phyloP scores from a whole-genome alignment of 2,113 vertebrate genomes.

The Percina caprodes region DNA sequence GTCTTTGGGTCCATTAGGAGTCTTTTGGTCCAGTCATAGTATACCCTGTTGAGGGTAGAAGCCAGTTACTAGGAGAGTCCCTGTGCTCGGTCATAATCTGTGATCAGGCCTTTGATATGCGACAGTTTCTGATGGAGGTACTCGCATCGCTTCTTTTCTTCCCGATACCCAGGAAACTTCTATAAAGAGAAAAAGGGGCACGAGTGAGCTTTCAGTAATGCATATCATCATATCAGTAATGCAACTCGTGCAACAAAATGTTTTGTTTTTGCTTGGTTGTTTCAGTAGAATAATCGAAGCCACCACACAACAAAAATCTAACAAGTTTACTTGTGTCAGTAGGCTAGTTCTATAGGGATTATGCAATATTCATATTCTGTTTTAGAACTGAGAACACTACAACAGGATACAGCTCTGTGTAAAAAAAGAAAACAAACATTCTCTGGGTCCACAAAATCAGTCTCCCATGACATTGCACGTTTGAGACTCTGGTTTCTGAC shows the following conservation, averaged over 20 bases:
- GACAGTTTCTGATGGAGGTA: conserved; percentile 90
- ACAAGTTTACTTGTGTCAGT: neutral
- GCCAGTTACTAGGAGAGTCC: conserved; percentile 70
- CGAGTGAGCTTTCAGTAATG: conserved; percentile 4
- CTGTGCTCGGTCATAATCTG: conserved; percentile 87
- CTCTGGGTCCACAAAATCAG: too few species aligned
- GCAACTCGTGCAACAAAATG: neutral
- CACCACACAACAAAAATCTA: neutral
- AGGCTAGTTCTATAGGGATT: neutral
- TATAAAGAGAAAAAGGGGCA: conserved; percentile 48
- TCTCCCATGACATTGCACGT: too few species aligned
- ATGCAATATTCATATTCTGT: neutral
- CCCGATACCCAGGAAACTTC: conserved; percentile 87
- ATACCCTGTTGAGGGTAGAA: conserved; percentile 43
- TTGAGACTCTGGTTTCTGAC: too few species aligned
- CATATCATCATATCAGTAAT: too few species aligned
- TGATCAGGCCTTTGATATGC: conserved; percentile 89
- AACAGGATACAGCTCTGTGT: too few species aligned
- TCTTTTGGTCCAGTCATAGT: conserved; percentile 74
- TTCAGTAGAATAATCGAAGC: neutral
- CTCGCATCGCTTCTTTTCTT: conserved; percentile 89
- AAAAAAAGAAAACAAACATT: too few species aligned
- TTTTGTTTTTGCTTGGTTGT: neutral
- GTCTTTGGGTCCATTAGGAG: conserved; percentile 63
- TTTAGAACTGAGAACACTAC: too few species aligned